Percentiles rank a stretch among this genome's conserved stretches.
These are phyloP conservation scores for Rhyacophila brunnea DNA, from an alignment of 1,140 invertebrate genomes.

Conservation along the genomic window DNA sequence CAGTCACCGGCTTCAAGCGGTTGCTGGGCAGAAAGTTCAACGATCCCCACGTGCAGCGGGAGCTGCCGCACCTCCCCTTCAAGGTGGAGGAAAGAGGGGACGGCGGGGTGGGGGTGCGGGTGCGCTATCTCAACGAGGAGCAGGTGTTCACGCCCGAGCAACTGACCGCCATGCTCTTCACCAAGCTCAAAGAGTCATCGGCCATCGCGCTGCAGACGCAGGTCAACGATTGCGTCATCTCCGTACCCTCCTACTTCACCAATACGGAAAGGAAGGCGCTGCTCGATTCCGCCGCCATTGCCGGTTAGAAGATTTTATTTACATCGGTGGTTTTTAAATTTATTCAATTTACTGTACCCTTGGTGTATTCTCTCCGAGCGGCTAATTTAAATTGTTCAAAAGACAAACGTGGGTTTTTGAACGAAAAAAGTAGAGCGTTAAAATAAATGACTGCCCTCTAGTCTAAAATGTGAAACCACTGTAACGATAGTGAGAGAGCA, in stretches of 20 bases:
- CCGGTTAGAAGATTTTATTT: too few relatives aligned
- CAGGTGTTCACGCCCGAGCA: conserved; percentile 91
- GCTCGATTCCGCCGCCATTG: conserved; percentile 83
- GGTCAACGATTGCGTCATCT: conserved; percentile 96
- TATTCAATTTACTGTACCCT: too few relatives aligned
- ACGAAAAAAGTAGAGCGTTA: too few relatives aligned
- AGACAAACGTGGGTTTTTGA: too few relatives aligned
- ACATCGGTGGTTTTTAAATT: too few relatives aligned
- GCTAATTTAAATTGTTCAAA: too few relatives aligned
- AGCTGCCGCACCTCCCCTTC: conserved; percentile 75
- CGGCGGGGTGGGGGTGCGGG: conserved; percentile 79
- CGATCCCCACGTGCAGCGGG: conserved; percentile 83
- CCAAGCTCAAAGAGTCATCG: conserved; percentile 93
- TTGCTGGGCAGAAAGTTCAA: conserved; percentile 83
- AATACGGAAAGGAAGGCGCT: conserved; percentile 90
- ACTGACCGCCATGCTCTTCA: conserved; percentile 90
- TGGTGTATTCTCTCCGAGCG: too few relatives aligned
- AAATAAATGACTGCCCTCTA: too few relatives aligned
- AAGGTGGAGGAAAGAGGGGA: conserved; percentile 66
- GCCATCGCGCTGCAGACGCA: conserved; percentile 83
- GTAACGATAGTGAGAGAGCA: too few relatives aligned
- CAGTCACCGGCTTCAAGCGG: conserved; percentile 90
- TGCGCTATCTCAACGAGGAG: conserved; percentile 84
- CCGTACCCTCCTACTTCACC: conserved; percentile 92
- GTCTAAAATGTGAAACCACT: too few relatives aligned